Conservation (phyloP, 2,797 vertebrate species). For the Clamator glandarius region DNA sequence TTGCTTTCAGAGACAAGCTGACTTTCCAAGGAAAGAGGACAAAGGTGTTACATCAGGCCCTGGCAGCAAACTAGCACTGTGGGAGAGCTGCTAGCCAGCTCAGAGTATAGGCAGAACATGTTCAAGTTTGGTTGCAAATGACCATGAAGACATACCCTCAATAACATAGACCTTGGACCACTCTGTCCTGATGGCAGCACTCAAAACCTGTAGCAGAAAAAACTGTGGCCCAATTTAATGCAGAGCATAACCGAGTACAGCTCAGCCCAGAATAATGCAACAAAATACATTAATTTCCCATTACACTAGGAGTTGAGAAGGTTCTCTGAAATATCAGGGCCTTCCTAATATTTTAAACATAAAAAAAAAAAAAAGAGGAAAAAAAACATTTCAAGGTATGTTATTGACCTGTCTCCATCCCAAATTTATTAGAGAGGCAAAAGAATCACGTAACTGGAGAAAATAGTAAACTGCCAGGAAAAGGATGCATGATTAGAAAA, state of each 20-base stretch:
- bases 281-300: not conserved
- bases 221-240: accelerated
- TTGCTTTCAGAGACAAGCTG: not conserved
- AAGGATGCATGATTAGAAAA: not conserved
- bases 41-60: not conserved
- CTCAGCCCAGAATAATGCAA: not conserved
- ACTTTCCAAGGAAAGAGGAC: not conserved
- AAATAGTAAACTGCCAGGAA: not conserved
- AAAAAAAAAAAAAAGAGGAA: not conserved
- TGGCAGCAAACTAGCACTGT: not conserved
- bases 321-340: not conserved
- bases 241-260: accelerated
- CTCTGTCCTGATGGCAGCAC: not conserved
- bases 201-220: not conserved
- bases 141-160: not conserved
- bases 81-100: not conserved
- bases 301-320: not conserved
- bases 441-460: accelerated
- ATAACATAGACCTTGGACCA: accelerated
- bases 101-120: not conserved
- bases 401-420: not conserved
- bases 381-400: not conserved
- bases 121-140: not conserved
- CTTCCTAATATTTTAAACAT: not conserved
- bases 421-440: not conserved